phyloP scores from a whole-genome alignment of 1,140 invertebrate species.

The Archegozetes longisetosus region DNA sequence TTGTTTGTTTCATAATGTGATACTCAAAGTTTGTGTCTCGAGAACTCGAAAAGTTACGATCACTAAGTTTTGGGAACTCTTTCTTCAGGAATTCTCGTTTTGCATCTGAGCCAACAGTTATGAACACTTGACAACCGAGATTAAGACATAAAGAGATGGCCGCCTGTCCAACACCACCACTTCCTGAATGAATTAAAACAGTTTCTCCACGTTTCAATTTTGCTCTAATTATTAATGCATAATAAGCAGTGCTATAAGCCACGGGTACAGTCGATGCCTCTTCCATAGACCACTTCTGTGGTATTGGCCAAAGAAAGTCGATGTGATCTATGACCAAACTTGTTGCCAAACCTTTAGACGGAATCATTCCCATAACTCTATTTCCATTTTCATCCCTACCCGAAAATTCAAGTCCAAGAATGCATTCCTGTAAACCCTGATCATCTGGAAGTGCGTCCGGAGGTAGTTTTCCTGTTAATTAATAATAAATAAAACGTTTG shows the following conservation, averaged over 20 bases:
- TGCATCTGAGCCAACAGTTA: slow-evolving; percentile 62
- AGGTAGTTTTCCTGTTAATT: slow-evolving; percentile 57
- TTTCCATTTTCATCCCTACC: slow-evolving; percentile 47
- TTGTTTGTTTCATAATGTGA: slow-evolving; percentile 54
- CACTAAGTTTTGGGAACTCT: slow-evolving; percentile 33
- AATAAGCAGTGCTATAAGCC: slow-evolving; percentile 61
- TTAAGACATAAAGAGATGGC: slow-evolving; percentile 78
- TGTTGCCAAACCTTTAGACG: slow-evolving; percentile 74
- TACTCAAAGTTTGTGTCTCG: slow-evolving; percentile 78
- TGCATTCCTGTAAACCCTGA: slow-evolving; percentile 17
- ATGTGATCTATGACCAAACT: slow-evolving; percentile 56
- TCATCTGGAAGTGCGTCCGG: slow-evolving; percentile 68
- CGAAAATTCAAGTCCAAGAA: slow-evolving; percentile 65
- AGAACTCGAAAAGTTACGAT: slow-evolving; percentile 71
- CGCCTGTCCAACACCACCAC: slow-evolving; percentile 90
- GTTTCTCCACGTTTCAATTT: slow-evolving; percentile 60
- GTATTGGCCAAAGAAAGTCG: slow-evolving; percentile 73
- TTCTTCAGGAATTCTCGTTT: slow-evolving; percentile 71
- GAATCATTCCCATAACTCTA: slow-evolving; percentile 81
- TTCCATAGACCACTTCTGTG: slow-evolving; percentile 67
- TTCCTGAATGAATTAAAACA: slow-evolving; percentile 83
- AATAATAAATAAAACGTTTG: too few relatives aligned
- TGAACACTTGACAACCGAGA: slow-evolving; percentile 67
- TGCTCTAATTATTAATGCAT: slow-evolving; percentile 53
- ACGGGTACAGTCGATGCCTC: slow-evolving; percentile 85